phyloP scores from a whole-genome alignment of 2,113 vertebrate species.

The Syngnathoides biaculeatus region DNA sequence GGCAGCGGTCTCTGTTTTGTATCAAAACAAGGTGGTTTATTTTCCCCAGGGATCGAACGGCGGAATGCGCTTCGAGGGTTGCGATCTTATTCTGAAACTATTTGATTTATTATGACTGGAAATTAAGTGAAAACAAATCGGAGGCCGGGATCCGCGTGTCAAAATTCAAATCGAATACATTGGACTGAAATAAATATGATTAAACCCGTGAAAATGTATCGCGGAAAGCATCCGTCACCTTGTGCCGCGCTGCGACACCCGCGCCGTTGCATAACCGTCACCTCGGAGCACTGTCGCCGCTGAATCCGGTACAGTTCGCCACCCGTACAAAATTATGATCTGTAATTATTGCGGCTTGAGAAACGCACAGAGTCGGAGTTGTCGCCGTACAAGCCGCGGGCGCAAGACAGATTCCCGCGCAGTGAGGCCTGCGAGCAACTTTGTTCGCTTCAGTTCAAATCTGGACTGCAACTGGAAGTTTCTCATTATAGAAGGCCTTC shows the following conservation, averaged over 20 bases:
- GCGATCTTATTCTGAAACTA: no score
- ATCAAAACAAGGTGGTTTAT: no score
- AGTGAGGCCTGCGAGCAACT: not conserved
- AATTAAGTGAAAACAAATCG: not conserved
- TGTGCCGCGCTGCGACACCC: conserved; percentile 57
- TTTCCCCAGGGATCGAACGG: no score
- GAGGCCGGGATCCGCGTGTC: not conserved
- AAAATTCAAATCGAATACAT: not conserved
- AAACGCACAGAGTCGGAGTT: conserved; percentile 26
- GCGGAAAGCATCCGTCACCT: conserved; percentile 39
- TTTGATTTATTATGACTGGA: not conserved
- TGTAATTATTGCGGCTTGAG: conserved; percentile 43
- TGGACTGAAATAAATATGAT: not conserved
- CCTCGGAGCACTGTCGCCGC: conserved; percentile 43
- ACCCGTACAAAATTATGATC: conserved; percentile 32
- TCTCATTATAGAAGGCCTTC: no score
- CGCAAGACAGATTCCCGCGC: no score
- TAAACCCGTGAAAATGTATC: conserved; percentile 30
- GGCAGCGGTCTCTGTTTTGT: not conserved
- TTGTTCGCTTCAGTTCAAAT: not conserved
- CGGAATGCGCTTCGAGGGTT: no score
- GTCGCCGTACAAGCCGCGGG: conserved; percentile 49
- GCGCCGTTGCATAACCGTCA: conserved; percentile 59
- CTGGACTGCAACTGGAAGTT: not conserved
- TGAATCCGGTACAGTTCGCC: conserved; percentile 20